These are phyloP conservation scores for Archips crataeganus DNA, from an alignment of 2,888 invertebrate genomes.

Conservation along the genomic window DNA sequence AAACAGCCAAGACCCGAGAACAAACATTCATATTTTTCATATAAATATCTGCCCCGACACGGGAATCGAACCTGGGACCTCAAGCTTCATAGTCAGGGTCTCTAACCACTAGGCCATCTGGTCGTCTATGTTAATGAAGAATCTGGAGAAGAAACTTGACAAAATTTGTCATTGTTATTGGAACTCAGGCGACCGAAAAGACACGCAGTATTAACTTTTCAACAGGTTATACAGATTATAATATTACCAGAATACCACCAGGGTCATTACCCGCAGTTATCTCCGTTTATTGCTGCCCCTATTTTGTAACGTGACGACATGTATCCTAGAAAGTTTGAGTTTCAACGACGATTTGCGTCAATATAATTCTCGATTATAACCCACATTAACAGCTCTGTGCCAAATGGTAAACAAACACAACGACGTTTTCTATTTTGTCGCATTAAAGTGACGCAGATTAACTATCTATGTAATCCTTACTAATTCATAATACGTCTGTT, in stretches of 20 bases:
- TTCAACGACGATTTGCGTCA: constrained; percentile 7
- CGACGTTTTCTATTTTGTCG: neutral
- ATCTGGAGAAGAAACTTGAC: neutral
- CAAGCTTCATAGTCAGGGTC: too few relatives aligned
- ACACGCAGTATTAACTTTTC: constrained; percentile 36
- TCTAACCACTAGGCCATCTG: too few relatives aligned
- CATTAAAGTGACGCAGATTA: neutral
- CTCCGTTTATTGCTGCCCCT: constrained; percentile 29
- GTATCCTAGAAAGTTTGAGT: constrained; percentile 14
- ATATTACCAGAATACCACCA: constrained; percentile 24
- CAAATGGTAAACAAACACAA: constrained; percentile 6
- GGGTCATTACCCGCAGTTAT: constrained; percentile 32
- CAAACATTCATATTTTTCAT: too few relatives aligned
- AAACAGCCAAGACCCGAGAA: too few relatives aligned
- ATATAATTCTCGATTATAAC: constrained; percentile 1
- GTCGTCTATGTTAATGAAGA: too few relatives aligned
- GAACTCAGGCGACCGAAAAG: constrained; percentile 16
- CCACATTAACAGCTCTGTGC: neutral
- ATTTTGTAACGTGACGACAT: constrained; percentile 45
- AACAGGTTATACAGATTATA: constrained; percentile 38
- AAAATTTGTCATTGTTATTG: constrained; percentile 1
- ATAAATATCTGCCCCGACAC: too few relatives aligned
- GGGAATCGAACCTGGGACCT: too few relatives aligned
- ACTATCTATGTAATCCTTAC: neutral
- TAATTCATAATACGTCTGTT: too few relatives aligned